Conservation (phyloP, 2,888 invertebrate genomes). For the Leptura quadrifasciata region DNA sequence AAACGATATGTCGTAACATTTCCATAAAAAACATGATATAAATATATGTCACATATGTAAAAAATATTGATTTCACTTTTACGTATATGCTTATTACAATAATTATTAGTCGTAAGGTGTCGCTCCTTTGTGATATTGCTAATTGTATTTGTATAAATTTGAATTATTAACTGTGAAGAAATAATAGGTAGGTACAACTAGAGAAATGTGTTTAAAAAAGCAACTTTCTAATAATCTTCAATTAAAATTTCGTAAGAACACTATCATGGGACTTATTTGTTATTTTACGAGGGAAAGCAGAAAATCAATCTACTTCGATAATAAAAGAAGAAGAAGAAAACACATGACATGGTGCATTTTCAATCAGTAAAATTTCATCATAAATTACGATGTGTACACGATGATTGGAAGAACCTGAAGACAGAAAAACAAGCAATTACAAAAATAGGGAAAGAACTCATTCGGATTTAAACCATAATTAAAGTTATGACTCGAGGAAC, state of each 20-base stretch:
- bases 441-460: too few relatives aligned
- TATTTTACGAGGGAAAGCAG: conserved; percentile 12
- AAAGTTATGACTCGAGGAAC: too few relatives aligned
- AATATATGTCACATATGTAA: conserved; percentile 21
- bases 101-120: conserved; percentile 20
- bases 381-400: too few relatives aligned
- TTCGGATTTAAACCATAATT: too few relatives aligned
- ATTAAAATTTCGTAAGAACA: conserved; percentile 16
- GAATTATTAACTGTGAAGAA: conserved; percentile 23
- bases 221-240: conserved; percentile 26
- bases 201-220: conserved; percentile 16
- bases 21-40: conserved; percentile 16
- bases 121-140: not conserved
- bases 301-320: not conserved
- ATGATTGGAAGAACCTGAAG: too few relatives aligned
- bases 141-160: conserved; percentile 26
- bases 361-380: too few relatives aligned
- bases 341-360: too few relatives aligned
- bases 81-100: conserved; percentile 27
- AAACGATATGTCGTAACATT: conserved; percentile 30
- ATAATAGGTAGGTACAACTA: conserved; percentile 3
- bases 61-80: conserved; percentile 42
- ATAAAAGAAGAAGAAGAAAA: not conserved
- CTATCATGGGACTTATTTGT: not conserved
- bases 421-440: too few relatives aligned